Evolutionary conservation across 2,888 invertebrate genomes (phyloP).

Genomic region (Acrobasis suavella): DNA sequence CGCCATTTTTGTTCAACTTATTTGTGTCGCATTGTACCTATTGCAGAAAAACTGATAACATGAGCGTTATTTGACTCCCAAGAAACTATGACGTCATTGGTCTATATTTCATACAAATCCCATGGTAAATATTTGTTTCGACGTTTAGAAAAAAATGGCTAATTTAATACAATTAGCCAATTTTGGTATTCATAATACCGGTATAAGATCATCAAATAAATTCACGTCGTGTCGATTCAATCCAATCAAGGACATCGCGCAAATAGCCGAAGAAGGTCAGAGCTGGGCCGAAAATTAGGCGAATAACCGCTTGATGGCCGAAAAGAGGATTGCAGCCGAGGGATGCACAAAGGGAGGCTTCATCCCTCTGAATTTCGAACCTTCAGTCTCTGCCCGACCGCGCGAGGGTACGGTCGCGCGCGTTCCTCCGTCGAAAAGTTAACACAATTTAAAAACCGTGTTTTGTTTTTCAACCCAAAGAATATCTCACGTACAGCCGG

Average conservation of each 20-base stretch:
- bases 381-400: slow-evolving; percentile 12
- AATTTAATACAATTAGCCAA: too few relatives aligned
- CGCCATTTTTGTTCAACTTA: too few relatives aligned
- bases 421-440: slow-evolving; percentile 2
- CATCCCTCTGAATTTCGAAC: slow-evolving; percentile 11
- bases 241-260: neutral
- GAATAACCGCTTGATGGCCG: slow-evolving; percentile 10
- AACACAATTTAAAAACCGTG: slow-evolving; percentile 14
- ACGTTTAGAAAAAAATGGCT: too few relatives aligned
- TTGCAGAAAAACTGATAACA: too few relatives aligned
- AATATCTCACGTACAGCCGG: slow-evolving; percentile 5
- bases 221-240: neutral
- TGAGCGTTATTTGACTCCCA: too few relatives aligned
- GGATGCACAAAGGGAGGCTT: slow-evolving; percentile 13
- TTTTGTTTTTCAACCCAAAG: slow-evolving; percentile 11
- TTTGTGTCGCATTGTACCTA: too few relatives aligned
- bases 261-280: neutral
- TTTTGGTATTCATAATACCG: too few relatives aligned
- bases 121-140: too few relatives aligned
- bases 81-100: too few relatives aligned
- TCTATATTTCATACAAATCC: too few relatives aligned
- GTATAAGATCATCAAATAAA: neutral
- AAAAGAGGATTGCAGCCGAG: slow-evolving; percentile 16
- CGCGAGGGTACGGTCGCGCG: slow-evolving; percentile 11
- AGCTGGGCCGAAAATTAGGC: slow-evolving; percentile 13